Base-by-base conservation (phyloP, 2,113 vertebrate species). In the Mus pahari region DNA sequence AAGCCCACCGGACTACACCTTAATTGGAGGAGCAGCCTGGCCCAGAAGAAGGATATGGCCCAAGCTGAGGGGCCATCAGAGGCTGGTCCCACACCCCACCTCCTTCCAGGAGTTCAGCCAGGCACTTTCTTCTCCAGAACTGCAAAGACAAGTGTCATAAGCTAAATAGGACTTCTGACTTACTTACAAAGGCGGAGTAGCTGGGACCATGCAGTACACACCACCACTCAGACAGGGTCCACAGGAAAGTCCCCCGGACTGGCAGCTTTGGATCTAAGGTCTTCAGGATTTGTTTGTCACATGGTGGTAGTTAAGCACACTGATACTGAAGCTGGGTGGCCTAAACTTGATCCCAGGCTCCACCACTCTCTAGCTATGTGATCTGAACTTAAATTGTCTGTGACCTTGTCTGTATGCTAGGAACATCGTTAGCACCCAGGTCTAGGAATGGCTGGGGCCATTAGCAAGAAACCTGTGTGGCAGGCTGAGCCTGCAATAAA, bases 21-120 rank as follows among this genome's bases (percentile, higher is more conserved):
- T 12, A 1, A 4, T 0, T 33, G 55, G 48, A 74, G 7, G 42
- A n/a, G 13, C 2, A 26, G 31, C 4, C 5, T 31, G 36, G 39
- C 53, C 42, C 4, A 28, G 26, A n/a, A 3, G 20, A 28, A n/a
- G 62, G 7, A 4, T 4, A 0, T 3, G 39, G 42, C 50, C 8
- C 7, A 26, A n/a, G 68, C 28, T 8, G 36, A 36, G 20, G 24
- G 53, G 7, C 64, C 48, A 1, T 66, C 13, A 8, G 33, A 82
- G 45, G 31, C 24, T 42, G 24, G 17, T 55, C 7, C 10, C n/a
- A 42, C 24, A 12, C 5, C 17, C 55, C 4, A n/a, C 42, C 45
- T 36, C 70, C 70, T 66, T 20, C n/a, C 14, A 55, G 39, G 5
- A 45, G 3, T 11, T 42, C 84, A 71, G 86, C 53, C 13, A 19